Evolutionary conservation across 1,140 invertebrate genomes (phyloP).

Genomic region (Elysia chlorotica): DNA sequence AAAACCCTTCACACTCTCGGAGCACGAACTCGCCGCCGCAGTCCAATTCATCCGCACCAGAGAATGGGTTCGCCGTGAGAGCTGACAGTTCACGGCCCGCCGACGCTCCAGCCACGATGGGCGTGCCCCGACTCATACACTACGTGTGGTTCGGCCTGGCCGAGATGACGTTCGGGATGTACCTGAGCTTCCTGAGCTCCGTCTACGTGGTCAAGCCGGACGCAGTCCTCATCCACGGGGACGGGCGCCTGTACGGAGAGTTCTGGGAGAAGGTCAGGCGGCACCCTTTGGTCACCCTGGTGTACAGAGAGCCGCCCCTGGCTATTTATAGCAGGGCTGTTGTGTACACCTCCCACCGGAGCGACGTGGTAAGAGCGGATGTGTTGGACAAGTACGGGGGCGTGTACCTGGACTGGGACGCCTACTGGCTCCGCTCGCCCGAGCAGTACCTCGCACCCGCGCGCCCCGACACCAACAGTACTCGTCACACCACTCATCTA

Average conservation of each 20-base stretch:
- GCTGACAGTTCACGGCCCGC: conserved; percentile 67
- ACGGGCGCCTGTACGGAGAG: conserved; percentile 33
- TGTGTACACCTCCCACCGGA: conserved; percentile 43
- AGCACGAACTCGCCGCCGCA: neutral
- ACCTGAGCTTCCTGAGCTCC: conserved; percentile 46
- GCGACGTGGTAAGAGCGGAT: conserved; percentile 49
- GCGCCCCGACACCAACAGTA: conserved; percentile 40
- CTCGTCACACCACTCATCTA: too few relatives aligned
- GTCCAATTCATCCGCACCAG: neutral
- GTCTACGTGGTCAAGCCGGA: conserved; percentile 43
- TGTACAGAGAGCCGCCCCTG: conserved; percentile 37
- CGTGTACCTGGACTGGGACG: conserved; percentile 54
- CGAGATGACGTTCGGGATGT: conserved; percentile 44
- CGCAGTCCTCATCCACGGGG: conserved; percentile 44
- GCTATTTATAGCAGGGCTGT: conserved; percentile 40
- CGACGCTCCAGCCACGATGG: conserved; percentile 79
- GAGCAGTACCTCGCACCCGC: conserved; percentile 32
- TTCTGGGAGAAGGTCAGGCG: conserved; percentile 38
- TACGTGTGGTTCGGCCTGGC: conserved; percentile 43
- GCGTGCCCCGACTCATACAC: conserved; percentile 65
- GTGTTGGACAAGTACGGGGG: conserved; percentile 52
- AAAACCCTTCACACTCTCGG: neutral
- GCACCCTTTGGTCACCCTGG: conserved; percentile 32
- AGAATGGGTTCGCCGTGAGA: neutral
- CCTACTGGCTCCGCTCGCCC: conserved; percentile 42